phyloP scores from a whole-genome alignment of 2,797 vertebrate genomes.

The Paguma larvata region DNA sequence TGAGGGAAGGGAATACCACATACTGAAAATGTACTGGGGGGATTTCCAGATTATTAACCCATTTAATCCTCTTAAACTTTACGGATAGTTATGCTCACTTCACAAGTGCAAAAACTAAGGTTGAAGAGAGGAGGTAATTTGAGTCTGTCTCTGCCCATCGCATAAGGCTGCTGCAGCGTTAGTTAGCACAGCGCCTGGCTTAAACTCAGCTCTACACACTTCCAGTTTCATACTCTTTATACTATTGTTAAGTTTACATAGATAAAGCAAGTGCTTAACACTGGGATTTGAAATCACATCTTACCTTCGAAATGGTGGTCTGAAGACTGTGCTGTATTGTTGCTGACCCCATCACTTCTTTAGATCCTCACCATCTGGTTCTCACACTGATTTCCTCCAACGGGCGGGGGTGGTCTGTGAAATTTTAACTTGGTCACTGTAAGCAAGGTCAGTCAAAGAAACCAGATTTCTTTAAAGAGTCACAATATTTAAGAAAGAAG shows the following conservation, averaged over 20 bases:
- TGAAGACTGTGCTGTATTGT: background rate
- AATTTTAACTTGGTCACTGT: background rate
- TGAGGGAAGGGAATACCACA: background rate
- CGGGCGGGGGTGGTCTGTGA: background rate
- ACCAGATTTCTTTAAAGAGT: background rate
- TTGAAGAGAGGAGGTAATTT: background rate
- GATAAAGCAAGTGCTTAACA: background rate
- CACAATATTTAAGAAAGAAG: background rate
- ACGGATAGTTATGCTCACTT: background rate
- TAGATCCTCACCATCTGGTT: background rate
- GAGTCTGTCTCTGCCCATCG: background rate
- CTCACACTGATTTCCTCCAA: background rate
- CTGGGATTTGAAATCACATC: background rate
- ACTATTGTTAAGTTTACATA: background rate
- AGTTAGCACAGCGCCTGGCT: background rate
- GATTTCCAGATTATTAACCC: background rate
- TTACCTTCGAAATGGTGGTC: background rate
- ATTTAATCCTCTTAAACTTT: slow-evolving; percentile 34
- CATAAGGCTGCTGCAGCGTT: background rate
- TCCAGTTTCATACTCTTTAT: background rate
- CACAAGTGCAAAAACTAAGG: background rate
- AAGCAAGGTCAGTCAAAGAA: background rate
- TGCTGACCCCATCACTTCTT: background rate
- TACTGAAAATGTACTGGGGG: no score
- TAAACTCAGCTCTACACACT: background rate